Base-by-base conservation (phyloP, 2,113 vertebrate genomes). In the Nyctereutes procyonoides region DNA sequence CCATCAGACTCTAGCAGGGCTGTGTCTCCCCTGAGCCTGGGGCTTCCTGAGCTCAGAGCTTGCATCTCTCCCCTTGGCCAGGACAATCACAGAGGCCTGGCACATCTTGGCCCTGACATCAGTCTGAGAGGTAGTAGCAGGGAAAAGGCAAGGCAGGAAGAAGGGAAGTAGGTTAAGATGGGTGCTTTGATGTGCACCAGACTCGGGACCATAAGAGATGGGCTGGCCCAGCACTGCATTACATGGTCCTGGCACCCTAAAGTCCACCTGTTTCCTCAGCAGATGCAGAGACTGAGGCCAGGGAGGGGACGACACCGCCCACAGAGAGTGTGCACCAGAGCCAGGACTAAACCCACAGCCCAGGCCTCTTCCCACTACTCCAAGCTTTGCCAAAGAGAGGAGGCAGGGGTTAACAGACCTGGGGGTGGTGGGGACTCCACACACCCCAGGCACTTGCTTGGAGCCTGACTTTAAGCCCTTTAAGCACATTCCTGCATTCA, bases 391-490 rank as follows among this genome's bases (percentile, higher is more conserved):
- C 14, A 5, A 14, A 53, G 74, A 60, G 28, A 30, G 28, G 14
- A n/a, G 1, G 0, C 6, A 35, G 35, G 74, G 15, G 5, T 93
- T 30, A 35, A 24, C 30, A 28, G 38, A 19, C 1, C 22, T 43
- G 43, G 43, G 43, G 43, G 43, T 43, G 43, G 43, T 43, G 43
- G 43, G 43, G 43, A 43, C 22, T 69, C 67, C 3, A 0, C 12
- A 1, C 0, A 20, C 32, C 1, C 22, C 3, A 19, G 28, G 65
- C 9, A 6, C 28, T 73, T n/a, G 3, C 32, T 4, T 14, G 11
- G 0, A 6, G 30, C 71, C 63, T 35, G 67, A 13, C 17, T 71
- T 58, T 30, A 16, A 48, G 65, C 55, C 22, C 56, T 48, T 22
- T 7, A 1, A 2, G 65, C 53, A n/a, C n/a, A 3, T 26, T 30